phyloP scores from a whole-genome alignment of 2,888 invertebrate genomes.

The Dynastes hyllus region DNA sequence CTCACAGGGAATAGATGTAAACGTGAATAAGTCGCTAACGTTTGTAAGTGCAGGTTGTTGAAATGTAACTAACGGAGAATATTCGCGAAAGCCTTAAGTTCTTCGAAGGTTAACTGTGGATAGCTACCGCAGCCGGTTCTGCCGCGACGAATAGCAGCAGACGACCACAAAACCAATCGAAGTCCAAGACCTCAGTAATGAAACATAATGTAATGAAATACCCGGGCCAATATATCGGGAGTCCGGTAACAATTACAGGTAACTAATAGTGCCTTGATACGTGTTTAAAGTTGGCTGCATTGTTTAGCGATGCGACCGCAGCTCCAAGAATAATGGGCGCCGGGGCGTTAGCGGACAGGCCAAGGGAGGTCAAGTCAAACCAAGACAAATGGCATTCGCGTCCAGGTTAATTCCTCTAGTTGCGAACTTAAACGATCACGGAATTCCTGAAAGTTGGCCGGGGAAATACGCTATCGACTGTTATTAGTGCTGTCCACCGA shows the following conservation, averaged over 20 bases:
- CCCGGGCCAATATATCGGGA: conserved; percentile 65
- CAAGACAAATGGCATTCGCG: conserved; percentile 71
- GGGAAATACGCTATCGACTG: conserved; percentile 58
- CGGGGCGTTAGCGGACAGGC: conserved; percentile 58
- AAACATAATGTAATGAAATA: conserved; percentile 69
- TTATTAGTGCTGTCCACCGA: conserved; percentile 57
- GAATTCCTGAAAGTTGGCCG: conserved; percentile 65
- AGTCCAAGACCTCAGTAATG: conserved; percentile 64
- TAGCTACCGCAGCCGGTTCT: conserved; percentile 34
- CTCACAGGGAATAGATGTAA: too few relatives aligned
- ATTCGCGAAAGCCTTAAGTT: conserved; percentile 10
- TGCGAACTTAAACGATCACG: conserved; percentile 68
- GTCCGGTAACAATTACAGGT: conserved; percentile 68
- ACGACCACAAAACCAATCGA: conserved; percentile 61
- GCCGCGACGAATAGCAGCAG: conserved; percentile 40
- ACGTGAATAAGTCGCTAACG: too few relatives aligned
- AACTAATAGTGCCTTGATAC: conserved; percentile 70
- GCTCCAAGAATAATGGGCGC: conserved; percentile 69
- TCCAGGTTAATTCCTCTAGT: conserved; percentile 70
- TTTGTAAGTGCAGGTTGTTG: too few relatives aligned
- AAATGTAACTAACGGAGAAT: not conserved
- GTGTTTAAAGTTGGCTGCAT: conserved; percentile 70
- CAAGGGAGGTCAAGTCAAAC: conserved; percentile 67
- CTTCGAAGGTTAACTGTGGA: conserved; percentile 11
- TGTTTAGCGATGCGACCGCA: conserved; percentile 70